These are phyloP conservation scores for Autographa gamma DNA, from an alignment of 2,888 invertebrate species.

Conservation along the genomic window DNA sequence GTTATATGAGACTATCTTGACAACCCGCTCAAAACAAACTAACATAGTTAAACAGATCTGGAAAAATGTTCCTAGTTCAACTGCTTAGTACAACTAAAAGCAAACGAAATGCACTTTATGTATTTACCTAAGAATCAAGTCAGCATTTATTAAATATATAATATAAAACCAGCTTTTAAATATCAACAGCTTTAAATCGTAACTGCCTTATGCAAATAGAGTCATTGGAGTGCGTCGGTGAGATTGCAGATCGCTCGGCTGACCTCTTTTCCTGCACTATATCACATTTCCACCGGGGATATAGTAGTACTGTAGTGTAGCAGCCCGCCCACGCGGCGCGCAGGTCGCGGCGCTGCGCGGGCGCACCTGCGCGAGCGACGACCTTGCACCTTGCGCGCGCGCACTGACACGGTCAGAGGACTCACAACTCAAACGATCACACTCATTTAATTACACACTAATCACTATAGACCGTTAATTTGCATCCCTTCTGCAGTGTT, in stretches of 20 bases:
- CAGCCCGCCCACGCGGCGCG: constrained; percentile 7
- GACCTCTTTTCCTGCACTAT: not conserved
- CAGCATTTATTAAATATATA: not conserved
- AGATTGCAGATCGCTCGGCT: not conserved
- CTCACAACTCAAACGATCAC: not conserved
- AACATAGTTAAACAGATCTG: constrained; percentile 3
- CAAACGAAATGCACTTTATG: not conserved
- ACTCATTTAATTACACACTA: no score
- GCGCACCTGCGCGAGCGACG: constrained; percentile 64
- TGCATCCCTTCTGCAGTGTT: no score
- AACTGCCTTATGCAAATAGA: not conserved
- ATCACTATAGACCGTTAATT: not conserved
- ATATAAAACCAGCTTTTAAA: not conserved
- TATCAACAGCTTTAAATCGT: not conserved
- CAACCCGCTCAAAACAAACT: not conserved
- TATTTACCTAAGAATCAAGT: not conserved
- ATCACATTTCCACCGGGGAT: constrained; percentile 11
- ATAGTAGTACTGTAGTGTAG: constrained; percentile 12
- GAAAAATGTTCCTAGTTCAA: not conserved
- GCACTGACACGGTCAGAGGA: constrained; percentile 12
- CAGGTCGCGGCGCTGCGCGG: not conserved
- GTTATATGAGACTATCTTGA: not conserved
- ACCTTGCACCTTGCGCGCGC: constrained; percentile 65
- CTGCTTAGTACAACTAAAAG: no score
- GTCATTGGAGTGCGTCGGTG: not conserved